Percentiles rank a stretch among this genome's conserved stretches.
phyloP scores from a whole-genome alignment of 2,113 vertebrate genomes.

The Fukomys damarensis region DNA sequence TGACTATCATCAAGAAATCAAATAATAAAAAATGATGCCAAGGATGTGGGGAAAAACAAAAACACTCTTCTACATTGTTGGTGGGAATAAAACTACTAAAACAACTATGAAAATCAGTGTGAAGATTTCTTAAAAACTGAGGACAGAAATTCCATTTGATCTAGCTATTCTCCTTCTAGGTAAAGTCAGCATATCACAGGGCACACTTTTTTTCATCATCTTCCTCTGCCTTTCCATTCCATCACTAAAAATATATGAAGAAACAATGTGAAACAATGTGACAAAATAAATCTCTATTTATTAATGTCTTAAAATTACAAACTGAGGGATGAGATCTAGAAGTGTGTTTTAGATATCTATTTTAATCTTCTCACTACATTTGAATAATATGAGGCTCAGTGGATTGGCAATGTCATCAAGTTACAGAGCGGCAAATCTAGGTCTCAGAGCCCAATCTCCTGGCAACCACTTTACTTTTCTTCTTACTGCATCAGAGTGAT shows the following conservation, averaged over 20 bases:
- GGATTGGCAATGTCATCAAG: not conserved
- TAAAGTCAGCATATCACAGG: not conserved
- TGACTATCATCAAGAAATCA: not conserved
- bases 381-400: slow-evolving; percentile 4
- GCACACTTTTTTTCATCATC: not conserved
- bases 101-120: not conserved
- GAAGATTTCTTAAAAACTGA: not conserved
- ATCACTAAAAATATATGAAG: not conserved
- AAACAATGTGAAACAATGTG: not conserved
- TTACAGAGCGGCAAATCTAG: not conserved
- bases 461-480: slow-evolving; percentile 12
- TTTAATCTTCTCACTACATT: slow-evolving; percentile 50
- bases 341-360: not conserved
- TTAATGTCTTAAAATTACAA: slow-evolving; percentile 7
- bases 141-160: not conserved
- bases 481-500: not conserved
- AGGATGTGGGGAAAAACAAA: not conserved
- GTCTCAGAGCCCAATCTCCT: not conserved
- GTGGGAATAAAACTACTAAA: not conserved
- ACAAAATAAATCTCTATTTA: slow-evolving; percentile 20
- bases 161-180: not conserved
- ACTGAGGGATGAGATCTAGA: not conserved
- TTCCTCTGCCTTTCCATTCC: not conserved
- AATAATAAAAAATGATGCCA: not conserved
- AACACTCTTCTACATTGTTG: not conserved